Conservation (phyloP, 2,797 vertebrate species). For the Florisuga fusca region DNA sequence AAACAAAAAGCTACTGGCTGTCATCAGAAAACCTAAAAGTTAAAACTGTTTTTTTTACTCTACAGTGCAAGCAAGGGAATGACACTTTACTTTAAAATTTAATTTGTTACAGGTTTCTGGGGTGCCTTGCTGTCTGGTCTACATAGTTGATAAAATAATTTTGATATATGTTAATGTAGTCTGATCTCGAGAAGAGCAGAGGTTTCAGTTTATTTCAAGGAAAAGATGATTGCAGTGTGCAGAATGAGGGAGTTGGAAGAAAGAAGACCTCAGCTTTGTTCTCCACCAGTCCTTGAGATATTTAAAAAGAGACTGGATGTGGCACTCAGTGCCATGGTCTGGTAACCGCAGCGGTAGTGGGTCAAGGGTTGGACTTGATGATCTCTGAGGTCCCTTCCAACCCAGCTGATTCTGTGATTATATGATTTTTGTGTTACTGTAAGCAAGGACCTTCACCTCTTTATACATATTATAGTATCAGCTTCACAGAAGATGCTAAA, state of each 20-base stretch:
- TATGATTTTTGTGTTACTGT: not conserved
- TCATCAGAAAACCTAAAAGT: not conserved
- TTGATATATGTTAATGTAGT: not conserved
- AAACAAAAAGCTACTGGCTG: not conserved
- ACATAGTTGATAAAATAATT: not conserved
- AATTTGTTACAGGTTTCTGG: not conserved
- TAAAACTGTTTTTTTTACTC: not conserved
- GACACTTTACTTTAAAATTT: not conserved
- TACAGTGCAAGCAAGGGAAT: not conserved
- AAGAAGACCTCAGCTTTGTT: not conserved
- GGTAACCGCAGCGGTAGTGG: too few species aligned
- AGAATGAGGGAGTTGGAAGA: not conserved
- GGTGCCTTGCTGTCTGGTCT: not conserved
- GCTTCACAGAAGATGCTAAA: not conserved
- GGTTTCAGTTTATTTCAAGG: not conserved
- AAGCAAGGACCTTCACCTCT: not conserved
- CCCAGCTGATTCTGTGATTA: too few species aligned
- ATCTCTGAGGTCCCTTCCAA: too few species aligned
- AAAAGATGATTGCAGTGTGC: not conserved
- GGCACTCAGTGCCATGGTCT: too few species aligned
- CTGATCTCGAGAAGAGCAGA: not conserved
- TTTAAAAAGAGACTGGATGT: too few species aligned
- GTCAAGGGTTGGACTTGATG: too few species aligned
- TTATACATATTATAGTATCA: rapidly evolving
- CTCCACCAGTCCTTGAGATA: not conserved